These are phyloP conservation scores for Acanthiza pusilla DNA, from an alignment of 2,797 vertebrate species.

Conservation along the genomic window DNA sequence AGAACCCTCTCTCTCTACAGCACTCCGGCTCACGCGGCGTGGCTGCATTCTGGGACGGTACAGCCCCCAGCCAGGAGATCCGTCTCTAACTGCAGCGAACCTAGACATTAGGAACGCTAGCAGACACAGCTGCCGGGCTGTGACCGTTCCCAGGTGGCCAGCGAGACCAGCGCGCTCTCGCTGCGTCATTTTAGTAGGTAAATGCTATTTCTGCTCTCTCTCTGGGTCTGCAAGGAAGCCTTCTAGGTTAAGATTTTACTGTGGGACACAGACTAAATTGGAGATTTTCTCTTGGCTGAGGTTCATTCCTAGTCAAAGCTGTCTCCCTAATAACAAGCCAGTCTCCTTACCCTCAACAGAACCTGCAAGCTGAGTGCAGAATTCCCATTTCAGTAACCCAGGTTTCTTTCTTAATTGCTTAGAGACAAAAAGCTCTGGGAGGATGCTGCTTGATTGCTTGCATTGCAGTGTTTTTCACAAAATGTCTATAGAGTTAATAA, in stretches of 20 bases:
- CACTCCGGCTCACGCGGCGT: no score
- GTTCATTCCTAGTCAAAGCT: neutral
- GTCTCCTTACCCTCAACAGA: neutral
- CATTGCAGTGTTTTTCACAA: neutral
- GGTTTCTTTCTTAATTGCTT: conserved; percentile 14
- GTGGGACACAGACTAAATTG: neutral
- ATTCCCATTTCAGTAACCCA: neutral
- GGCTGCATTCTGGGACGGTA: no score
- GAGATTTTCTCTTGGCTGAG: neutral
- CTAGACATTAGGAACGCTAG: no score
- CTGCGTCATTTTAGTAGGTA: neutral
- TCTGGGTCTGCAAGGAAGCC: neutral
- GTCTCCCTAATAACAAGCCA: neutral
- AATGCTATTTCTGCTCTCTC: neutral
- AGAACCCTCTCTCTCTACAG: no score
- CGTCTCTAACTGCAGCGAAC: no score
- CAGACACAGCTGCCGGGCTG: no score
- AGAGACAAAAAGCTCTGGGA: conserved; percentile 9
- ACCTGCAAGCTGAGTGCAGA: neutral
- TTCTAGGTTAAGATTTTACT: neutral
- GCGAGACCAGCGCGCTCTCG: no score
- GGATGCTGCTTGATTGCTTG: conserved; percentile 14
- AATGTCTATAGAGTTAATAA: conserved; percentile 44
- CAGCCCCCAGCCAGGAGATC: no score
- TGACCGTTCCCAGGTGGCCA: no score